Conservation (phyloP, 2,113 vertebrate genomes). For the Chelonoidis abingdonii region DNA sequence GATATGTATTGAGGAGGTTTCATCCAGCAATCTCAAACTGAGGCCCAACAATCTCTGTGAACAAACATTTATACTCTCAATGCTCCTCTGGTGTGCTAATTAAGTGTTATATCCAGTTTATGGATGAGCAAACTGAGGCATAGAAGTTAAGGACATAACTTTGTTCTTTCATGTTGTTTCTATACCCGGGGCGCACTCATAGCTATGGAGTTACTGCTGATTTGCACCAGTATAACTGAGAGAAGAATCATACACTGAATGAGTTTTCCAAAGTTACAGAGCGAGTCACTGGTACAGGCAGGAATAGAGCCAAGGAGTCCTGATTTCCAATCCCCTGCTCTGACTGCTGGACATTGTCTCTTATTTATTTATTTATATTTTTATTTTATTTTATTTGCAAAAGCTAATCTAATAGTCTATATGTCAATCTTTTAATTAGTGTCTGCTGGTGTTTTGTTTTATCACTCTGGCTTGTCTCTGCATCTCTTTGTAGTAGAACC, state of each 20-base stretch:
- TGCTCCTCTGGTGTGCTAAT: neutral
- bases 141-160: neutral
- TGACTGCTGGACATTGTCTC: neutral
- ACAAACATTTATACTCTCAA: slow-evolving; percentile 44
- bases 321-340: neutral
- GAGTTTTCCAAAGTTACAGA: neutral
- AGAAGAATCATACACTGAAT: too few relatives aligned
- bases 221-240: accelerated
- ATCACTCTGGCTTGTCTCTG: accelerated
- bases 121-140: neutral
- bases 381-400: too few relatives aligned
- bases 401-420: too few relatives aligned
- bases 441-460: neutral
- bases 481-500: neutral
- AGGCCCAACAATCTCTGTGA: slow-evolving; percentile 57
- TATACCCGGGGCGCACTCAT: neutral
- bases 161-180: neutral
- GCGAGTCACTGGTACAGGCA: neutral
- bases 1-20: slow-evolving; percentile 45
- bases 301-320: neutral
- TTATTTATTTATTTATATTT: neutral
- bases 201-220: neutral
- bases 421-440: neutral
- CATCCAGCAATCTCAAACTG: slow-evolving; percentile 17
- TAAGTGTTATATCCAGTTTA: neutral